Evolutionary conservation across 2,888 invertebrate genomes (phyloP), one percentile per base, ranked within the genome.

Genomic region (Tipula unca): DNA sequence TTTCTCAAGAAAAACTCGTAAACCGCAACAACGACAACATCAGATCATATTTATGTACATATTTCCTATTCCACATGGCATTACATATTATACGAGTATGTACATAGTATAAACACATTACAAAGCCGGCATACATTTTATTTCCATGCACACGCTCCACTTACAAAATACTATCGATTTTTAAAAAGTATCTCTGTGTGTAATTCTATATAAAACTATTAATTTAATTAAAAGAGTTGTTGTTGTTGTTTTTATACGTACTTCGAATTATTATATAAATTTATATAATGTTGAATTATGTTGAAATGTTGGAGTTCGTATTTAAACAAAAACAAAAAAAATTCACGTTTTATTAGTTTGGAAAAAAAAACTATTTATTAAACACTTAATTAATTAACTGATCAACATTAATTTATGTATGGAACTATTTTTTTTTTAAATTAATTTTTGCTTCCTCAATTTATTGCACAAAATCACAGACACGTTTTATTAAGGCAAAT

Each of bases 401-500:
- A 69, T n/a, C 8, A 69, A 69, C 48, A 17, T 69, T 69, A 25
- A 69, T 25, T 69, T 25, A 69, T 69, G 48, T 54, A 54, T 54
- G 17, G 1, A 69, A 83, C 35, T n/a, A 25, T 82, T 29, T 82
- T 82, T 82, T 25, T 82, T 17, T 32, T 83, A n/a, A 83, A 32
- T 32, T 32, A 83, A 32, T n/a, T 32, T 83, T 32, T 69, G 69
- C 69, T 69, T 69, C 25, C 69, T 69, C 25, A 69, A 69, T 69
- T 83, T 83, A 83, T 83, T 83, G 83, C 83, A 83, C 83, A 83
- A 83, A 83, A 83, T 83, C 83, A 83, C 83, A 83, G 83, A 83
- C 83, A 83, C 83, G 83, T 83, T 83, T 83, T 83, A 32, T 29
- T 29, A 83, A 83, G 35, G n/a, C 17, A 8, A 82, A 29, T 32